These are phyloP conservation scores for Cydia amplana DNA, from an alignment of 1,140 invertebrate genomes.

Conservation along the genomic window DNA sequence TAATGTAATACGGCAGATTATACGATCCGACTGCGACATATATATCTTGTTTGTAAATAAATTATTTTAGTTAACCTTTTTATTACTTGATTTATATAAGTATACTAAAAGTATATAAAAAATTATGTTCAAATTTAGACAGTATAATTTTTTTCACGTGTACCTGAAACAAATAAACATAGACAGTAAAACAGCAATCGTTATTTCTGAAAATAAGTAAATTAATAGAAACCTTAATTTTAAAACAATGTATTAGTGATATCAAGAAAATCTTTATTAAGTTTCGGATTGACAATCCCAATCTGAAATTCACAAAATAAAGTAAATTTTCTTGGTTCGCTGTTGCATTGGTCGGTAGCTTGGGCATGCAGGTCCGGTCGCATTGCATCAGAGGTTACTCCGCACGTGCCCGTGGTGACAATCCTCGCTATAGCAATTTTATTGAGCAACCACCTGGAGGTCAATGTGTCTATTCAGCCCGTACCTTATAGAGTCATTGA, in stretches of 20 bases:
- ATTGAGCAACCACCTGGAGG: conserved; percentile 47
- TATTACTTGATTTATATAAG: too few species aligned
- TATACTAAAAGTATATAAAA: too few species aligned
- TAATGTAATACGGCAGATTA: too few species aligned
- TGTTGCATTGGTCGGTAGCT: conserved; percentile 40
- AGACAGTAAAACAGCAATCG: background rate
- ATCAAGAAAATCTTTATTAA: background rate
- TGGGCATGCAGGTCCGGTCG: conserved; percentile 54
- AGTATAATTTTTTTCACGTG: background rate
- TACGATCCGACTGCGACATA: too few species aligned
- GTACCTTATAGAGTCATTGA: conserved; percentile 34
- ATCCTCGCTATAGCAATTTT: conserved; percentile 56
- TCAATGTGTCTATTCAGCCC: conserved; percentile 60
- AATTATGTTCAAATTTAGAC: too few species aligned
- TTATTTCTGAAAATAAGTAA: too few species aligned
- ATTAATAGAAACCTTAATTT: too few species aligned
- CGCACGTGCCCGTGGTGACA: conserved; percentile 60
- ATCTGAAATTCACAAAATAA: background rate
- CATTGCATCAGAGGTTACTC: conserved; percentile 72
- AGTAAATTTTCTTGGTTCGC: conserved; percentile 37
- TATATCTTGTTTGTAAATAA: too few species aligned
- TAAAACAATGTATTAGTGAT: too few species aligned
- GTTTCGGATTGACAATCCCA: background rate
- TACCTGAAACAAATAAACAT: background rate
- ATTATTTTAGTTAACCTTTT: too few species aligned